A percentile compares a stretch with the other conserved stretches of the same genome.
phyloP scores from a whole-genome alignment of 2,113 vertebrate genomes.

The Apodemus sylvaticus region DNA sequence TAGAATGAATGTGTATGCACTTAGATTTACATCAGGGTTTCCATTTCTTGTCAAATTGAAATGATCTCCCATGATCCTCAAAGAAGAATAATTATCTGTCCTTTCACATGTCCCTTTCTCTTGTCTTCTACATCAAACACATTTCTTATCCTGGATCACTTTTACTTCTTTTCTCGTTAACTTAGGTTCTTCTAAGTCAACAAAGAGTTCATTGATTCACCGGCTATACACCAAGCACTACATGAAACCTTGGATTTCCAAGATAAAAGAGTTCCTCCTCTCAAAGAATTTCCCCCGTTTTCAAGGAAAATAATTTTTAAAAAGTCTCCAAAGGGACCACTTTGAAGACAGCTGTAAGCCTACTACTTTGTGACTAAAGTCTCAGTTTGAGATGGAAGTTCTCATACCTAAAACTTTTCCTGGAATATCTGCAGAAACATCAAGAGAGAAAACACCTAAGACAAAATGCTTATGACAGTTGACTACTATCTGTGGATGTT shows the following conservation, averaged over 20 bases:
- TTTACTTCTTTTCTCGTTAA: background rate
- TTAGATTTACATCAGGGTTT: background rate
- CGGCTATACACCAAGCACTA: background rate
- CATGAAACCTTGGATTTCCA: slow-evolving; percentile 43
- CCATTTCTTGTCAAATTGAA: background rate
- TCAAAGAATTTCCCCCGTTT: slow-evolving; percentile 44
- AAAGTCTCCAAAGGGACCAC: slow-evolving; percentile 3
- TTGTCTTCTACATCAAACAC: background rate
- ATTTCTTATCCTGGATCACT: slow-evolving; percentile 2
- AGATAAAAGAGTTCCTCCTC: slow-evolving; percentile 29
- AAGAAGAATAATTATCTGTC: background rate
- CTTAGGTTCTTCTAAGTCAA: background rate
- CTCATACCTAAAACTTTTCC: slow-evolving; percentile 13
- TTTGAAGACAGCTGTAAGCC: slow-evolving; percentile 39
- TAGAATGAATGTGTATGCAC: background rate
- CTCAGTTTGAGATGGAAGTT: background rate
- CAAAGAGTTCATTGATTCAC: slow-evolving; percentile 7
- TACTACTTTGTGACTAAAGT: slow-evolving; percentile 34
- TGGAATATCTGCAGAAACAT: background rate
- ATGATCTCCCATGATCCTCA: background rate
- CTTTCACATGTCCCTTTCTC: background rate
- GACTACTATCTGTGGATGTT: background rate
- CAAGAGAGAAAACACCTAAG: background rate
- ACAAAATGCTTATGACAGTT: background rate
- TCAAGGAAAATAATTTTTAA: slow-evolving; percentile 7